Conservation (phyloP, 1,140 invertebrate genomes). For the Himalopsyche phryganea region DNA sequence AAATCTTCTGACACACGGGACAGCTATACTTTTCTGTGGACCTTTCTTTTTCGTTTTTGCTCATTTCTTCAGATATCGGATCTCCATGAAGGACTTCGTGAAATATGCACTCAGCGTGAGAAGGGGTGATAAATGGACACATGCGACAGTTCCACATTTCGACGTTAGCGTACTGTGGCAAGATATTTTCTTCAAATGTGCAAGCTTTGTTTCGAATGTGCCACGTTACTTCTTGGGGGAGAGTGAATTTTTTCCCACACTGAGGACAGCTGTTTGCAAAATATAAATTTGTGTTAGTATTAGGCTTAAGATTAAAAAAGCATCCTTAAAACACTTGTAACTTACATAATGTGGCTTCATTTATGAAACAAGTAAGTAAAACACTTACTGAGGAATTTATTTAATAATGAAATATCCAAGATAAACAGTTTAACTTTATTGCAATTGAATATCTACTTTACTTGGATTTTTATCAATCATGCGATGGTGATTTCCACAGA, state of each 20-base stretch:
- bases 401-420: too few relatives aligned
- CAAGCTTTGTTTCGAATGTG: slow-evolving; percentile 62
- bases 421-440: too few relatives aligned
- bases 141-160: slow-evolving; percentile 50
- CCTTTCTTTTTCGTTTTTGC: slow-evolving; percentile 33
- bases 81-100: slow-evolving; percentile 61
- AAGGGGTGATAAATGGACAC: slow-evolving; percentile 45
- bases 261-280: slow-evolving; percentile 57
- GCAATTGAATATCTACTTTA: too few relatives aligned
- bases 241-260: slow-evolving; percentile 64
- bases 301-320: background rate
- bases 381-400: too few relatives aligned
- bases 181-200: slow-evolving; percentile 36
- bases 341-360: too few relatives aligned
- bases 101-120: slow-evolving; percentile 60
- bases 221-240: slow-evolving; percentile 68
- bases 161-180: slow-evolving; percentile 24
- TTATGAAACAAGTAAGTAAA: too few relatives aligned
- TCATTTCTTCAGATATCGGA: slow-evolving; percentile 28
- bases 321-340: background rate
- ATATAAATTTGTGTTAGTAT: slow-evolving; percentile 4
- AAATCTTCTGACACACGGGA: slow-evolving; percentile 64
- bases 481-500: too few relatives aligned
- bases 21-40: slow-evolving; percentile 57
- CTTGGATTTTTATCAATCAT: too few relatives aligned